Evolutionary conservation across 2,113 vertebrate genomes (phyloP), one percentile per base, ranked within the genome.

Genomic region (Orientallactaga bullata): DNA sequence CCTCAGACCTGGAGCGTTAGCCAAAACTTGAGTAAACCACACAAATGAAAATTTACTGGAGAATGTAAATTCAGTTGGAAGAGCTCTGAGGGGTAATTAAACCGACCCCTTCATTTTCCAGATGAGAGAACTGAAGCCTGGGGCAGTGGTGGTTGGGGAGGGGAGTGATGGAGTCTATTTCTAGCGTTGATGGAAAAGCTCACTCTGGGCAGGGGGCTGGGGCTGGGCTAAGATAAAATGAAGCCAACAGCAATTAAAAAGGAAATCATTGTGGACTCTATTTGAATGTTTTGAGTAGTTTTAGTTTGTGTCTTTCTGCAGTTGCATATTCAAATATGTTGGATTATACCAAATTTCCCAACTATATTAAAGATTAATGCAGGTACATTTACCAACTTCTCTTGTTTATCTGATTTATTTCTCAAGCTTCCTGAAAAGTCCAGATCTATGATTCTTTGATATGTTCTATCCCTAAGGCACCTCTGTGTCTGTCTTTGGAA

Each of bases 401-500:
- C 21, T 39, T 73, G 79, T 69, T 90, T 47, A 83, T 84, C 35
- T 94, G 58, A 80, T 74, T 85, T 9, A 21, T 58, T 85, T 85
- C 32, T 73, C 74, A 85, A 91, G 20, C 12, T 86, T 55, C 35
- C 65, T 37, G 82, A 72, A 89, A 88, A 79, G n/a, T 91, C 47
- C 58, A 81, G 66, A 61, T 58, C 32, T 80, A 47, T 7, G 63
- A 11, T 93, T 89, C 68, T 87, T 77, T 89, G 39, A 74, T 92
- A 3, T 68, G 28, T 37, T 77, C 65, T 69, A 68, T 77, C 37
- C 35, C 89, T 84, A 58, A 77, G 85, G 85, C 26, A 78, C 51
- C 21, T 72, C 10, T 2, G 21, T 3, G 0, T 83, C 21, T 86
- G 20, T 88, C 74, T 35, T 80, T 13, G 37, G 65, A 92, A 85